phyloP scores from a whole-genome alignment of 2,888 invertebrate genomes.

The Branchellion lobata region DNA sequence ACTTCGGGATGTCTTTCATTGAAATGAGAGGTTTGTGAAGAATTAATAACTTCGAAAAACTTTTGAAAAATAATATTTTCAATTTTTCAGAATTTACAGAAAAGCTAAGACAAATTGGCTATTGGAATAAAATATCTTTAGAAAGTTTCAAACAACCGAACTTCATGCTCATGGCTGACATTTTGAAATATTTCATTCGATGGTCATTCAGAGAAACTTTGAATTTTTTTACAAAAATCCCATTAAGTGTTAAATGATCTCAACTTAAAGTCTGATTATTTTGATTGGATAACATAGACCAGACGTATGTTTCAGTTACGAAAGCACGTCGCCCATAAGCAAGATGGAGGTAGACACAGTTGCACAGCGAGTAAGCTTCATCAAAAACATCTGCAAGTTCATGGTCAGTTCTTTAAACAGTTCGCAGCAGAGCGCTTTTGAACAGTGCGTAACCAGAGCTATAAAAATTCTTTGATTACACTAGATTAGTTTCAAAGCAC shows the following conservation, averaged over 20 bases:
- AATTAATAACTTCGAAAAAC: not conserved
- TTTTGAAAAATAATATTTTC: not conserved
- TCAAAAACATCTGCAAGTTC: not conserved
- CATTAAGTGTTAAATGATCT: not conserved
- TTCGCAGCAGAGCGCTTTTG: too few species aligned
- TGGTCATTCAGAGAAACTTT: not conserved
- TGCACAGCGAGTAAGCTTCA: not conserved
- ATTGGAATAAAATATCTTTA: not conserved
- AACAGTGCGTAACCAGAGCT: too few species aligned
- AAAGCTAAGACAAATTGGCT: not conserved
- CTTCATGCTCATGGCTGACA: not conserved
- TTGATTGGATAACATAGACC: too few species aligned
- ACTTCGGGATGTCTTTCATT: not conserved
- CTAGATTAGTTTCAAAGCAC: too few species aligned
- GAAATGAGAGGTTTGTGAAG: not conserved
- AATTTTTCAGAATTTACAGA: not conserved
- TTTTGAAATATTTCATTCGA: not conserved
- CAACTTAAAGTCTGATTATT: not conserved
- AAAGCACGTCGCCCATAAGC: not conserved
- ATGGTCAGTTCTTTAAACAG: not conserved
- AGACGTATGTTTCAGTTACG: not conserved
- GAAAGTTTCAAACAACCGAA: constrained; percentile 5
- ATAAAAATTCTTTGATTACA: too few species aligned
- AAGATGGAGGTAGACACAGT: not conserved
- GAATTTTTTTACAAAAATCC: not conserved